Percentiles rank a stretch among this genome's conserved stretches.
Evolutionary conservation across 2,797 vertebrate species (phyloP).

Genomic region (Melanotaenia pygmaea): DNA sequence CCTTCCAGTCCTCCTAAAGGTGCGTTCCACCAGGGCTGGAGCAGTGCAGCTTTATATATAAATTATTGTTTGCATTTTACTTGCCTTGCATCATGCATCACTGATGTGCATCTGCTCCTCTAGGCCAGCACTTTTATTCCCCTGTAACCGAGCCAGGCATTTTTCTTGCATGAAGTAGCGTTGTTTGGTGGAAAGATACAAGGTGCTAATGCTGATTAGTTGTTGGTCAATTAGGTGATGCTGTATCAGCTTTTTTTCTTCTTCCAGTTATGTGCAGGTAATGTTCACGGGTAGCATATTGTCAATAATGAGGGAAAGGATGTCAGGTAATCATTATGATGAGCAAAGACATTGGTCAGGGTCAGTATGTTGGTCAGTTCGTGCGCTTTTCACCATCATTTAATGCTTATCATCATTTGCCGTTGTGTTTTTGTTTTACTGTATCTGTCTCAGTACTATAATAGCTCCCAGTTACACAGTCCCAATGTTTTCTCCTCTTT

Average conservation of each 20-base stretch:
- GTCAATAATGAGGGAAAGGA: slow-evolving; percentile 35
- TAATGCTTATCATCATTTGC: slow-evolving; percentile 20
- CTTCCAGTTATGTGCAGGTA: slow-evolving; percentile 6
- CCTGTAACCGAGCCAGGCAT: slow-evolving; percentile 11
- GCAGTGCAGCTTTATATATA: too few relatives aligned
- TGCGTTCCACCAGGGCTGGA: background rate
- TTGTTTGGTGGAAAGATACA: slow-evolving; percentile 16
- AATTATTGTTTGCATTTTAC: too few relatives aligned
- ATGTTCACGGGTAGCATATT: slow-evolving; percentile 1
- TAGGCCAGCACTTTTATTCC: slow-evolving; percentile 3
- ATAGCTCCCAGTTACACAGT: background rate
- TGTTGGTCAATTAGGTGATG: slow-evolving; percentile 33
- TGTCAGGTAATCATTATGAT: slow-evolving; percentile 51
- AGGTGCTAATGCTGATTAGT: slow-evolving; percentile 40
- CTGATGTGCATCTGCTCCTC: slow-evolving; percentile 4
- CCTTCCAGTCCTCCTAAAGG: background rate
- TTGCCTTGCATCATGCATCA: slow-evolving; percentile 28
- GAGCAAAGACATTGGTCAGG: slow-evolving; percentile 38
- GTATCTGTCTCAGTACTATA: slow-evolving; percentile 31
- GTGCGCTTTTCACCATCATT: slow-evolving; percentile 5
- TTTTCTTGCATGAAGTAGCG: slow-evolving; percentile 16
- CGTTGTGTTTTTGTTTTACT: slow-evolving; percentile 6
- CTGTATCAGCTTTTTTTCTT: slow-evolving; percentile 42
- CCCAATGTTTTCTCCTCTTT: slow-evolving; percentile 33
- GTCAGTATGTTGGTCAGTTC: slow-evolving; percentile 19